A percentile compares a stretch with the other conserved stretches of the same genome.
Evolutionary conservation across 2,888 invertebrate genomes (phyloP).

Genomic region (Nasonia oneida): DNA sequence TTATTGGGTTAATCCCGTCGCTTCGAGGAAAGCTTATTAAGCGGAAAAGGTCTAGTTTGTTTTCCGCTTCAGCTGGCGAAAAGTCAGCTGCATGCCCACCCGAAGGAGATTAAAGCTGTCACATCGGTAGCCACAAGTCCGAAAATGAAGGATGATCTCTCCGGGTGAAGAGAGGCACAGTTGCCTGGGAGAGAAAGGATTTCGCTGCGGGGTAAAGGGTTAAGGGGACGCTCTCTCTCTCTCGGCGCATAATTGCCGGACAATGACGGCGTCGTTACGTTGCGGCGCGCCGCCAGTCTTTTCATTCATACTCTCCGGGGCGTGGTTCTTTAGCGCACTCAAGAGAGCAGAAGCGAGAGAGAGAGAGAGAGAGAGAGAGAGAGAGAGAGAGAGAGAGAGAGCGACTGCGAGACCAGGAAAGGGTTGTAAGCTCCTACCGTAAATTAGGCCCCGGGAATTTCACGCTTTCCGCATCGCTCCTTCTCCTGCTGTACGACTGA

Average conservation of each 20-base stretch:
- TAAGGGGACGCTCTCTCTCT: conserved; percentile 13
- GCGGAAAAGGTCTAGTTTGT: conserved; percentile 4
- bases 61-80: neutral
- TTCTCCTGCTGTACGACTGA: conserved; percentile 54
- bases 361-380: neutral
- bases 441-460: conserved; percentile 51
- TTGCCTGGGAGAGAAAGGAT: conserved; percentile 31
- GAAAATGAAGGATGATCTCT: conserved; percentile 45
- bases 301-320: conserved; percentile 29
- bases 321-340: conserved; percentile 55
- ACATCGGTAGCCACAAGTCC: conserved; percentile 42
- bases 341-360: conserved; percentile 12
- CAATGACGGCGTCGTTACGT: conserved; percentile 69
- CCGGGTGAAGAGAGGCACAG: conserved; percentile 14
- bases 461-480: conserved; percentile 11
- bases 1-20: neutral
- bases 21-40: neutral
- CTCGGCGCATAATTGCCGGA: conserved; percentile 60
- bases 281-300: conserved; percentile 63
- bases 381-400: neutral
- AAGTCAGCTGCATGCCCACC: neutral
- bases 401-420: conserved; percentile 9
- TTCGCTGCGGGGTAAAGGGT: conserved; percentile 57
- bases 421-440: conserved; percentile 50
- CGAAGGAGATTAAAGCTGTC: neutral